phyloP scores from a whole-genome alignment of 2,888 invertebrate species.

The Archips xylosteana region DNA sequence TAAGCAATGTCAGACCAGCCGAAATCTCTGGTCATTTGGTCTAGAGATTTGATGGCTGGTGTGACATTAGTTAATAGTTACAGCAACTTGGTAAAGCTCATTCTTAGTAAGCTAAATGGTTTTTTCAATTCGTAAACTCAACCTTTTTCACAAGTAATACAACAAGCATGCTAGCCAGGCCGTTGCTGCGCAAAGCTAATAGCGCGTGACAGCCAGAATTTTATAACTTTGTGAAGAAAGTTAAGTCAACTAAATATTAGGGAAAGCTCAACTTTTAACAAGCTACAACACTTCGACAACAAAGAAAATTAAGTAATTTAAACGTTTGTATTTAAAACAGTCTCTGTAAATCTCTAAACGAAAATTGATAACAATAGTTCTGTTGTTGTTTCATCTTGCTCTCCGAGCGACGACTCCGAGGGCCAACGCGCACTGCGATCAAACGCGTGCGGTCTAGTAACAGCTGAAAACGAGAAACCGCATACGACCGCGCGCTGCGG shows the following conservation, averaged over 20 bases:
- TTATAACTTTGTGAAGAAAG: neutral
- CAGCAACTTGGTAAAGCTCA: too few relatives aligned
- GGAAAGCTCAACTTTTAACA: neutral
- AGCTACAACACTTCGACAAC: neutral
- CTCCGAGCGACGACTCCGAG: neutral
- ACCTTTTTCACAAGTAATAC: neutral
- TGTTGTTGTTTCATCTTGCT: neutral
- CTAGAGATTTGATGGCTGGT: too few relatives aligned
- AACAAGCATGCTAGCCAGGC: neutral
- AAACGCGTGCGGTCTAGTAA: too few relatives aligned
- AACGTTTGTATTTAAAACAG: neutral
- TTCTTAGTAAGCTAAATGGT: neutral
- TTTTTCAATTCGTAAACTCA: neutral
- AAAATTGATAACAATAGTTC: neutral
- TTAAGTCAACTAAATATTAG: neutral
- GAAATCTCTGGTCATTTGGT: too few relatives aligned
- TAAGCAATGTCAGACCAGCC: too few relatives aligned
- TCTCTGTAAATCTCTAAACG: neutral
- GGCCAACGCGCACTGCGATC: too few relatives aligned
- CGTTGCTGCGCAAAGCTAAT: neutral
- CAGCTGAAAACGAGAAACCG: too few relatives aligned
- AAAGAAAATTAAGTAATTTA: neutral
- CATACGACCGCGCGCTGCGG: too few relatives aligned
- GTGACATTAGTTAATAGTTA: too few relatives aligned
- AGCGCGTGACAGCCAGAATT: neutral